Evolutionary conservation across 2,113 vertebrate genomes (phyloP).

Genomic region (Leptobrachium ailaonicum): DNA sequence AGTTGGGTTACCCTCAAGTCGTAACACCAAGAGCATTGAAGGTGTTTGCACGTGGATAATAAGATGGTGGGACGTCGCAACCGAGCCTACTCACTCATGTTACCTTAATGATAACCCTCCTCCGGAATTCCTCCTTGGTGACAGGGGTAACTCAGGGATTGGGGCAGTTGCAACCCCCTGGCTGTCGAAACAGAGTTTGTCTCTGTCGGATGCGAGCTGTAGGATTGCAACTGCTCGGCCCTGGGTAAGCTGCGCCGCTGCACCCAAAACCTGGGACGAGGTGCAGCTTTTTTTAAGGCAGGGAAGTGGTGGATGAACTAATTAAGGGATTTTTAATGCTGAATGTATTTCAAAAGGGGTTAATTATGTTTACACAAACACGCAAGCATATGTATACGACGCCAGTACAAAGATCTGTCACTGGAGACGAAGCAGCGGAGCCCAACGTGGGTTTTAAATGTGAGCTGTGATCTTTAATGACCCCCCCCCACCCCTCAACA

Average conservation of each 20-base stretch:
- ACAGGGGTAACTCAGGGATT: neutral
- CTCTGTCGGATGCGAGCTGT: neutral
- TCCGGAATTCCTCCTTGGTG: constrained; percentile 16
- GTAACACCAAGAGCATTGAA: neutral
- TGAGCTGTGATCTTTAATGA: constrained; percentile 24
- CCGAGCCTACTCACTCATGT: neutral
- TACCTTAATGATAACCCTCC: constrained; percentile 42
- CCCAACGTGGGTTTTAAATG: constrained; percentile 9
- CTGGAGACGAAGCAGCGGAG: neutral
- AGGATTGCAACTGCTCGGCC: neutral
- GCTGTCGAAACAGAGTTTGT: neutral
- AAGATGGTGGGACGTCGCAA: neutral
- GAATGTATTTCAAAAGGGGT: constrained; percentile 47
- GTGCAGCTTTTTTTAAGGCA: constrained; percentile 20
- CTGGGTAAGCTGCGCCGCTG: constrained; percentile 3
- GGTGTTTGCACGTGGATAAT: neutral
- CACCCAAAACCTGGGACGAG: neutral
- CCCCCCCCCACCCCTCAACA: no score
- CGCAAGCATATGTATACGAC: neutral
- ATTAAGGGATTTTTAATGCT: constrained; percentile 37
- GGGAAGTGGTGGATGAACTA: constrained; percentile 18
- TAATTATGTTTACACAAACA: constrained; percentile 36
- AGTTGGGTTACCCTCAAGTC: constrained; percentile 44
- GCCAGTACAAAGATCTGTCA: neutral
- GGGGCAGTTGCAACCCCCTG: neutral